Percentiles rank a stretch among this genome's conserved stretches.
These are phyloP conservation scores for Podilymbus podiceps DNA, from an alignment of 2,113 vertebrate genomes.

Conservation along the genomic window DNA sequence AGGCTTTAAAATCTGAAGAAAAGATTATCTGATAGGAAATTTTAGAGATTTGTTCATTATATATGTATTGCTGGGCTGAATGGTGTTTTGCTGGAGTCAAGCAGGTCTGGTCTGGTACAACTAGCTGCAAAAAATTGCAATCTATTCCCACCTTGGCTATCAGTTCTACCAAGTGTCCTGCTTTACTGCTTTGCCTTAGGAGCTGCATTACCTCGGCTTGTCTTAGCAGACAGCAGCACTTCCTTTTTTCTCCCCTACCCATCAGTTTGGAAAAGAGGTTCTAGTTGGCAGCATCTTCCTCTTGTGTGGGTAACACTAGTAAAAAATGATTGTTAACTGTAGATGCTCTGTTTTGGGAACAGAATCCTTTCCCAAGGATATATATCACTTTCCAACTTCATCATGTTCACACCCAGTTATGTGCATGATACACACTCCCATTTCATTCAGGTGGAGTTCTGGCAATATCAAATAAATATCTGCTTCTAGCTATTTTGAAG, in stretches of 20 bases:
- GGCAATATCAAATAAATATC: constrained; percentile 29
- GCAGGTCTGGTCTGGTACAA: background rate
- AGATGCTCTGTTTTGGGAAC: constrained; percentile 50
- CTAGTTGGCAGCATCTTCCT: background rate
- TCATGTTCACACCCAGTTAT: constrained; percentile 54
- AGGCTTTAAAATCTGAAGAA: background rate
- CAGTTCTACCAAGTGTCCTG: background rate
- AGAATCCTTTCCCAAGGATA: constrained; percentile 37
- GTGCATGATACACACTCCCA: constrained; percentile 52
- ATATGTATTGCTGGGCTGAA: background rate
- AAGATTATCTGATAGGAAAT: background rate
- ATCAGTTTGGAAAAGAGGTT: constrained; percentile 17
- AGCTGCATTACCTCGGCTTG: background rate
- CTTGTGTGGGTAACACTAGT: constrained; percentile 30
- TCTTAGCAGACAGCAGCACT: background rate
- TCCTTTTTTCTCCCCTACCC: background rate
- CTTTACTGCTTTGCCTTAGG: background rate
- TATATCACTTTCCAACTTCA: constrained; percentile 44
- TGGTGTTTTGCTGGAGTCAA: background rate
- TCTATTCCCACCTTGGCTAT: background rate
- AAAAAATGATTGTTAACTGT: constrained; percentile 40
- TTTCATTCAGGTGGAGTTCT: constrained; percentile 34
- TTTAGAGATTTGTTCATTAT: background rate
- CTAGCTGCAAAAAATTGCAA: background rate
- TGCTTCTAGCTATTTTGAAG: background rate